Percentiles rank a stretch among this genome's conserved stretches.
phyloP scores from a whole-genome alignment of 2,888 invertebrate genomes.

The Criorhina ranunculi region DNA sequence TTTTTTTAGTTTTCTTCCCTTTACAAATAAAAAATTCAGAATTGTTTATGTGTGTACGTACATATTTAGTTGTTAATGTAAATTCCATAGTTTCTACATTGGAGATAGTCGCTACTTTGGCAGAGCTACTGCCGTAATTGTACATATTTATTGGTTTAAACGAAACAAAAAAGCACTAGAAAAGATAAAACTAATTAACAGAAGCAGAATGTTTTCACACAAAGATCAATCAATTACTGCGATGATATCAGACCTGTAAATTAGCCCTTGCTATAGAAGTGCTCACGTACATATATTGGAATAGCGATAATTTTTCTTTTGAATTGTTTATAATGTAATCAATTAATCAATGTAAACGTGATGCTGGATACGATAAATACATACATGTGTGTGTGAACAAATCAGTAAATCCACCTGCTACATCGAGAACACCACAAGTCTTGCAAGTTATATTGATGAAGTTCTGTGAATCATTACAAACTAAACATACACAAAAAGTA shows the following conservation, averaged over 20 bases:
- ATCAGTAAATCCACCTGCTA: conserved; percentile 18
- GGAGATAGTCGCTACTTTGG: no score
- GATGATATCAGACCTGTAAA: conserved; percentile 25
- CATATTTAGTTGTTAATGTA: no score
- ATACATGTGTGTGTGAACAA: background rate
- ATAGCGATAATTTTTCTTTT: conserved; percentile 44
- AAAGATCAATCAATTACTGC: conserved; percentile 39
- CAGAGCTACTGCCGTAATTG: no score
- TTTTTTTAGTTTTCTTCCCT: no score
- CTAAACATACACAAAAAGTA: background rate
- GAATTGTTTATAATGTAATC: conserved; percentile 47
- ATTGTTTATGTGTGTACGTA: no score
- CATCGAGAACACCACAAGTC: conserved; percentile 1
- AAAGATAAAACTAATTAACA: conserved; percentile 19
- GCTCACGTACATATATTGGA: conserved; percentile 19
- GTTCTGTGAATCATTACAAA: conserved; percentile 3
- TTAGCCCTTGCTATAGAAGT: conserved; percentile 12
- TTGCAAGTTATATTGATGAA: conserved; percentile 9
- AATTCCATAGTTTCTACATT: no score
- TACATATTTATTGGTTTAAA: background rate
- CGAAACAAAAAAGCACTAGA: background rate
- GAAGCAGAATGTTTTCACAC: background rate
- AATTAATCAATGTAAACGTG: conserved; percentile 51
- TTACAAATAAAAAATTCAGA: no score
- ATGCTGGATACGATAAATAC: conserved; percentile 3